Conservation (phyloP, 2,113 vertebrate species). For the Notarius quadriscutis region DNA sequence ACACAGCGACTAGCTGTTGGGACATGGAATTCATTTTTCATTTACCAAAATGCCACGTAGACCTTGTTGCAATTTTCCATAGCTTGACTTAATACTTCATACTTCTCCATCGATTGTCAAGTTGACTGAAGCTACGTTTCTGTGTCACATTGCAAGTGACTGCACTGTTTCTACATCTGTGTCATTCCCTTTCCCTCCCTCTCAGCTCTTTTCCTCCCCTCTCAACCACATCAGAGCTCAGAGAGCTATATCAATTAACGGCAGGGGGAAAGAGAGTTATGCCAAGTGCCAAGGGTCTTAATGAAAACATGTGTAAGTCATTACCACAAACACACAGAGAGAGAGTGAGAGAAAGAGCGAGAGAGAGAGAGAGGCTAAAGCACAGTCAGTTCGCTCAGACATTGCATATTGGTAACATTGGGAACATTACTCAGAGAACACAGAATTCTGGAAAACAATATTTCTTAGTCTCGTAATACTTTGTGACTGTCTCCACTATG, state of each 20-base stretch:
- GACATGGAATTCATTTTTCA: neutral
- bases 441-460: constrained; percentile 29
- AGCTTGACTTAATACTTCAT: neutral
- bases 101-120: neutral
- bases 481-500: constrained; percentile 20
- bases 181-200: constrained; percentile 2
- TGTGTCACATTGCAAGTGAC: neutral
- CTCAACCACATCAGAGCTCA: constrained; percentile 62
- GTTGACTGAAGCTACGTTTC: neutral
- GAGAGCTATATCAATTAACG: constrained; percentile 72
- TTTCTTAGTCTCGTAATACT: constrained; percentile 13
- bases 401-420: constrained; percentile 28
- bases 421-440: constrained; percentile 4
- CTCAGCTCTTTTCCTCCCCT: constrained; percentile 29
- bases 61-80: too few species aligned
- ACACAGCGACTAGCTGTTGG: too few species aligned
- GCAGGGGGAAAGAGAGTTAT: constrained; percentile 66
- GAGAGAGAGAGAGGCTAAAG: constrained; percentile 35
- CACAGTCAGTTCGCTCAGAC: constrained; percentile 57
- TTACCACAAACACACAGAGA: constrained; percentile 68
- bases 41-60: neutral
- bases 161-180: constrained; percentile 10
- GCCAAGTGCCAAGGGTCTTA: constrained; percentile 68
- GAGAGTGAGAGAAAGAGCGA: constrained; percentile 55
- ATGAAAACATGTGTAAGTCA: constrained; percentile 77